Conservation (phyloP, 2,888 invertebrate genomes). For the Autographa pulchrina region DNA sequence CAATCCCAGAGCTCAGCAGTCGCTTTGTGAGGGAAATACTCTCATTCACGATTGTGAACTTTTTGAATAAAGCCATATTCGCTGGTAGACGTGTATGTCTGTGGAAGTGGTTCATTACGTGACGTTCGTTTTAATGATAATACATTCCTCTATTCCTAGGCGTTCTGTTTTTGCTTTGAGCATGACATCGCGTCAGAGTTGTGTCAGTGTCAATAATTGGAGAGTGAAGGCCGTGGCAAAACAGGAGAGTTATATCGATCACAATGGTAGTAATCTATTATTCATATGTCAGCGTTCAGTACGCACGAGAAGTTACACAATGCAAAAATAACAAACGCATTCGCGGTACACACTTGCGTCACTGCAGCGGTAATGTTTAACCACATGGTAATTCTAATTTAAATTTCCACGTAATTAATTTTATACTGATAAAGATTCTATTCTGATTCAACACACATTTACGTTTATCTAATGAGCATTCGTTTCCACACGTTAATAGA, state of each 20-base stretch:
- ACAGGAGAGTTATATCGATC: constrained; percentile 55
- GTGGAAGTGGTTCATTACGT: constrained; percentile 76
- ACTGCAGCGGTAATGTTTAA: constrained; percentile 43
- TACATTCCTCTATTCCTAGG: constrained; percentile 33
- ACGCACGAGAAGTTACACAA: constrained; percentile 65
- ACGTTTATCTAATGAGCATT: too few species aligned
- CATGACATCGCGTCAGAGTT: constrained; percentile 26
- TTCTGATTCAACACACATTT: background rate
- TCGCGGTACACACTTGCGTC: constrained; percentile 69
- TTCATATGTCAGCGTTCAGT: constrained; percentile 50
- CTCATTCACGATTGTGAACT: constrained; percentile 79
- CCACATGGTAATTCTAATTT: constrained; percentile 6
- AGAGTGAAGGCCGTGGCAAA: constrained; percentile 55
- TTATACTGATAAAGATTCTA: constrained; percentile 6
- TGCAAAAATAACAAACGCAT: constrained; percentile 63
- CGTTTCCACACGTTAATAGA: too few species aligned
- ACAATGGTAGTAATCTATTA: constrained; percentile 61
- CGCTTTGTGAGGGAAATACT: constrained; percentile 79
- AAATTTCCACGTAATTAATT: background rate
- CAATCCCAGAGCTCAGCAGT: constrained; percentile 76
- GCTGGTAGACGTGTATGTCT: constrained; percentile 64
- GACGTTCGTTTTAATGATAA: constrained; percentile 58
- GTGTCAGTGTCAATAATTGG: constrained; percentile 28
- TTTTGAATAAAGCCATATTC: constrained; percentile 81
- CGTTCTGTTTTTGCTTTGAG: constrained; percentile 32